Evolutionary conservation across 2,797 vertebrate species (phyloP), one percentile per base, ranked within the genome.

Genomic region (Pantherophis alleghaniensis): DNA sequence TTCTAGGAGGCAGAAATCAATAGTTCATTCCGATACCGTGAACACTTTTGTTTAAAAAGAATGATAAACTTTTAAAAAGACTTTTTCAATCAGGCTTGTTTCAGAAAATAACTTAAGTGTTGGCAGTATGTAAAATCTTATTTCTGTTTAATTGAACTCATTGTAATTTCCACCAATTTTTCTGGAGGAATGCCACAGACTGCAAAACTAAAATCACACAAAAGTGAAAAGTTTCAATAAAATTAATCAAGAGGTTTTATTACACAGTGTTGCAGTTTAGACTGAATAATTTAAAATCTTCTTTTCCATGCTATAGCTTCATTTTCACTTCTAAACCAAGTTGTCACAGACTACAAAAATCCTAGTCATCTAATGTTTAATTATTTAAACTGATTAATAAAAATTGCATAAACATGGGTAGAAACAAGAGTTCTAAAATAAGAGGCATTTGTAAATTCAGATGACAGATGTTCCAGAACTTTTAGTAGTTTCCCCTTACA

Each of bases 1-100:
- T 24, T 92, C 91, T 93, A 94, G 63, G 92, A 90, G 87, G 93
- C 0, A 96, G 94, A 96, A 97, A 96, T 93, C 95, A 96, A 94
- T n/a, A 96, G 90, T 57, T 95, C 94, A 47, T 87, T 51, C 16
- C 93, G 87, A 93, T 60, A 61, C n/a, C 24, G 28, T 93, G 69
- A 95, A 56, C 86, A 0, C 12, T 9, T n/a, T 92, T 93, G 88
- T 69, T 37, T 0, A 12, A 86, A 66, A 93, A 94, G 63, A 61
- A 0, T 87, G 93, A 95, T 92, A 92, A 86, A 60, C 55, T 89
- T 60, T 88, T n/a, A 28, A 89, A n/a, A 66, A 28, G 57, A 24
- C 89, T 87, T 47, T 59, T 86, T 37, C 26, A 59, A 51, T 16
- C 57, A 61, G 69, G 56, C 83, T 59, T 32, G 1, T 57, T 69